Conservation (phyloP, 2,113 vertebrate genomes). For the Leiothrix lutea region DNA sequence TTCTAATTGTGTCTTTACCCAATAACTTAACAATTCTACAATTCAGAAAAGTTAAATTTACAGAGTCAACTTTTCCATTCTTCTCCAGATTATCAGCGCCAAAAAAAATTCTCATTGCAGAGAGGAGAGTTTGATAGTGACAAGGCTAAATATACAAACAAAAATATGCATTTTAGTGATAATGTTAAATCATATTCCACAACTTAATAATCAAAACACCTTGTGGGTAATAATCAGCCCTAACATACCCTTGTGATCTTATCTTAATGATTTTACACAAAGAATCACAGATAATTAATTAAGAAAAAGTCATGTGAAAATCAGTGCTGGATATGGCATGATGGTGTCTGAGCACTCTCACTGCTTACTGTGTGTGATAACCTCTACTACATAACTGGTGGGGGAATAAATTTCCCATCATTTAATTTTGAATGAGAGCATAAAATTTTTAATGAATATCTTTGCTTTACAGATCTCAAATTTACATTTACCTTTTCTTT, state of each 20-base stretch:
- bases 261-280: neutral
- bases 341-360: neutral
- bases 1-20: neutral
- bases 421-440: neutral
- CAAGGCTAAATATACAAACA: neutral
- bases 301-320: neutral
- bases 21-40: neutral
- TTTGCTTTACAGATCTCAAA: neutral
- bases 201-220: neutral
- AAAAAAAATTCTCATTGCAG: neutral
- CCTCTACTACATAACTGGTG: neutral
- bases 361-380: rapidly evolving
- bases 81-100: neutral
- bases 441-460: neutral
- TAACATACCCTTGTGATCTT: neutral
- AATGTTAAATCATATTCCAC: neutral
- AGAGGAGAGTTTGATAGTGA: neutral
- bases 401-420: neutral
- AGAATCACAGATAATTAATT: neutral
- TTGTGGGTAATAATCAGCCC: neutral
- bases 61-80: neutral
- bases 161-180: neutral
- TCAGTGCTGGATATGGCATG: neutral
- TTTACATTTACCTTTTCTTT: neutral
- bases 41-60: neutral